Evolutionary conservation across 2,888 invertebrate genomes (phyloP), one percentile per base, ranked within the genome.

Genomic region (Crossocerus cetratus): DNA sequence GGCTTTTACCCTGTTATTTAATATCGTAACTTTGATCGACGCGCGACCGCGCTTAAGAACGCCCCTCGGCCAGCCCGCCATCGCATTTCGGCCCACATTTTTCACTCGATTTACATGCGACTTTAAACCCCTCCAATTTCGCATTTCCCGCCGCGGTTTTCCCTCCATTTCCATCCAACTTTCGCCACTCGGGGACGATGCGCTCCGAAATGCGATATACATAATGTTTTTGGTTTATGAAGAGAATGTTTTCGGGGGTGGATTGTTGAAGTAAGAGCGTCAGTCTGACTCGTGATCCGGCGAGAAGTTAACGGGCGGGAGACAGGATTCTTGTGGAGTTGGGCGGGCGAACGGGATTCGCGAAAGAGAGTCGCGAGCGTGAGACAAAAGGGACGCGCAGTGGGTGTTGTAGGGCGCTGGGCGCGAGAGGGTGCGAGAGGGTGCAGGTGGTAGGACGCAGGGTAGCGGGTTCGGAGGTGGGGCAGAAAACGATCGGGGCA

Each of bases 401-500:
- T 45, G 56, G 67, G 55, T 23, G 49, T 14, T 49, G 49, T 49
- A 49, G 49, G 49, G 16, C 16, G 49, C 2, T 3, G 2, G 23
- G 23, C n/a, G 23, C 23, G 54, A 56, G 61, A 13, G 4, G 23
- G 56, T 14, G 65, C 44, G 13, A 54, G 60, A n/a, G 14, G 68
- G 44, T 20, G 66, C 44, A 54, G 64, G 53, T 13, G 61, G 58
- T 56, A 54, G 58, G 32, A 57, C 16, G 49, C 8, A 20, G 66
- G 62, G 45, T 44, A 57, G 54, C 65, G 32, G 60, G 54, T 60
- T 63, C 53, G 74, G 75, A 49, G 49, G 49, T 49, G 49, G 74
- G 83, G 73, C 63, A 78, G 79, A 82, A 84, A 84, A 79, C 83
- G 84, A 83, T 84, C 82, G 81, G 78, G 75, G 76, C 74, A 82